Evolutionary conservation across 2,888 invertebrate genomes (phyloP).

Genomic region (Pterostichus madidus): DNA sequence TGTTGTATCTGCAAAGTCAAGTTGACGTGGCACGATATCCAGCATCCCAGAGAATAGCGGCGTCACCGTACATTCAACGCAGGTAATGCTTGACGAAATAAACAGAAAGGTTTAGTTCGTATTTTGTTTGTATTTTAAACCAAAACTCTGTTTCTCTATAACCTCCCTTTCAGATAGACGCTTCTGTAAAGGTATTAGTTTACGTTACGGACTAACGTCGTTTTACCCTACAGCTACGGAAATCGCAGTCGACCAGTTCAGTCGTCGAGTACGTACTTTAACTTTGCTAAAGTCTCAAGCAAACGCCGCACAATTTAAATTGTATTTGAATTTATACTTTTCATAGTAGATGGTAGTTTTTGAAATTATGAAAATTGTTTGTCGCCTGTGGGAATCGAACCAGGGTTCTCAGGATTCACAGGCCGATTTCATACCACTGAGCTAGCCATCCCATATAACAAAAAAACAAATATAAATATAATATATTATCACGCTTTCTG

Average conservation of each 20-base stretch:
- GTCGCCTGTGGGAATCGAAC: too few relatives aligned
- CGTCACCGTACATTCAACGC: conserved; percentile 7
- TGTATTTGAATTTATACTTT: too few relatives aligned
- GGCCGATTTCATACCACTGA: too few relatives aligned
- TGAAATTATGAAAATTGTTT: too few relatives aligned
- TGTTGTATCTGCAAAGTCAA: conserved; percentile 60
- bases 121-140: conserved; percentile 65
- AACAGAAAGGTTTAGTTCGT: conserved; percentile 65
- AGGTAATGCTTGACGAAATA: conserved; percentile 62
- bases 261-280: not conserved
- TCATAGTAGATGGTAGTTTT: too few relatives aligned
- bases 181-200: conserved; percentile 60
- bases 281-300: conserved; percentile 19
- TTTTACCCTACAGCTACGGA: conserved; percentile 45
- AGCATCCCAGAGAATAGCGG: conserved; percentile 39
- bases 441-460: too few relatives aligned
- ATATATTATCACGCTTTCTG: too few relatives aligned
- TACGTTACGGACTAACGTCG: conserved; percentile 41
- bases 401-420: too few relatives aligned
- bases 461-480: too few relatives aligned
- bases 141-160: conserved; percentile 57
- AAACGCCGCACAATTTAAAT: too few relatives aligned
- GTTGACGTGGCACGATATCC: conserved; percentile 37
- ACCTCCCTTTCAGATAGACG: conserved; percentile 50
- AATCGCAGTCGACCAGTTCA: conserved; percentile 32